phyloP scores from a whole-genome alignment of 1,140 invertebrate genomes.

The Drosophila lacteicornis region DNA sequence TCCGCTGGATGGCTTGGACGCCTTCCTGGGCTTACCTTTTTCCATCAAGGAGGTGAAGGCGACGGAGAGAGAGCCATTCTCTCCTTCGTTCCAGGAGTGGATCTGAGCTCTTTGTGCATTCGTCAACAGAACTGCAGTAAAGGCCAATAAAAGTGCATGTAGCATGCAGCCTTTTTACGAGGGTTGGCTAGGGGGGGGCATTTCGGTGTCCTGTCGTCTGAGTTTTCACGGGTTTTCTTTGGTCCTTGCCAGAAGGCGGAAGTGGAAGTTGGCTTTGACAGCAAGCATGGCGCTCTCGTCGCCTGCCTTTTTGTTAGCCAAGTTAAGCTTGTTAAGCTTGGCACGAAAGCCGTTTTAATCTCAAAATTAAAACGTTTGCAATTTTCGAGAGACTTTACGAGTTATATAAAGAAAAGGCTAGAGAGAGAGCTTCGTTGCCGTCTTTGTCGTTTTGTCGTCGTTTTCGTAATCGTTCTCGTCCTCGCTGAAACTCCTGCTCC shows the following conservation, averaged over 20 bases:
- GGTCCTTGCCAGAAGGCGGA: constrained; percentile 59
- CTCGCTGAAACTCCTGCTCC: constrained; percentile 16
- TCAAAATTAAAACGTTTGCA: constrained; percentile 84
- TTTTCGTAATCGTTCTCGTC: constrained; percentile 30
- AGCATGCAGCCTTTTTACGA: constrained; percentile 67
- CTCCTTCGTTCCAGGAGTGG: constrained; percentile 34
- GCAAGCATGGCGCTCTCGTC: constrained; percentile 28
- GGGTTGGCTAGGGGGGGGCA: constrained; percentile 6
- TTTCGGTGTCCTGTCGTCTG: constrained; percentile 5
- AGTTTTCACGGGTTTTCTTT: background rate
- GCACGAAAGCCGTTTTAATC: constrained; percentile 82
- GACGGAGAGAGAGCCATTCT: constrained; percentile 4
- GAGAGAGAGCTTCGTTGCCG: constrained; percentile 22
- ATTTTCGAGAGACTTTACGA: constrained; percentile 79
- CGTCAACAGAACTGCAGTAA: constrained; percentile 76
- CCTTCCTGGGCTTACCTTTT: constrained; percentile 34
- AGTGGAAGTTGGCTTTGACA: constrained; percentile 45
- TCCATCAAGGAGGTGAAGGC: background rate
- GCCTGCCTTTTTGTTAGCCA: constrained; percentile 60
- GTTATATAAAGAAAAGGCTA: constrained; percentile 64
- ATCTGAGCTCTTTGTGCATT: constrained; percentile 59
- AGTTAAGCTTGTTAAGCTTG: constrained; percentile 81
- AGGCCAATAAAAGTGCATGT: constrained; percentile 82
- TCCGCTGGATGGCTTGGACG: constrained; percentile 39
- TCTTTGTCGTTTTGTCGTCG: constrained; percentile 48